Conservation (phyloP, 1,140 invertebrate species). For the Telenomus remus region DNA sequence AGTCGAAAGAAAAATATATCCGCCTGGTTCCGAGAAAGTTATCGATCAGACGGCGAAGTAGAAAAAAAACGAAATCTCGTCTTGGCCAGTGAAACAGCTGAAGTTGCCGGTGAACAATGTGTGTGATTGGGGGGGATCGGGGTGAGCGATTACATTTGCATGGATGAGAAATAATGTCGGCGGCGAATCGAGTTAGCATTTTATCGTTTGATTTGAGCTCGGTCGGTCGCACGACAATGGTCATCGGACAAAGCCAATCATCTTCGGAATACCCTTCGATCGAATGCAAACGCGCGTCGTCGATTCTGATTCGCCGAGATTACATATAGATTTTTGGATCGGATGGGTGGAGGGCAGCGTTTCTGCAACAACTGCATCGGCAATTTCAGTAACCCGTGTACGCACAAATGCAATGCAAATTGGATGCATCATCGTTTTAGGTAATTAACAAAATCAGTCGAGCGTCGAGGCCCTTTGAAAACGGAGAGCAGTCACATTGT, state of each 20-base stretch:
- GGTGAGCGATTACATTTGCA: constrained; percentile 69
- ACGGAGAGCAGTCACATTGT: no score
- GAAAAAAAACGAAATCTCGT: constrained; percentile 62
- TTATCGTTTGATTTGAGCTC: constrained; percentile 68
- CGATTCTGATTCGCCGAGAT: constrained; percentile 55
- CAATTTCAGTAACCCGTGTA: constrained; percentile 43
- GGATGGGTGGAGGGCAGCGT: constrained; percentile 15
- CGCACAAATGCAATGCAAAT: constrained; percentile 34
- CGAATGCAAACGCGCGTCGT: constrained; percentile 34
- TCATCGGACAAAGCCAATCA: constrained; percentile 70
- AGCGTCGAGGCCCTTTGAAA: constrained; percentile 5
- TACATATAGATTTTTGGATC: constrained; percentile 40
- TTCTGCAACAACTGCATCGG: constrained; percentile 36
- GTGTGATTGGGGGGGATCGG: constrained; percentile 73
- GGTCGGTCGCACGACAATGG: constrained; percentile 72
- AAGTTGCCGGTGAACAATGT: constrained; percentile 25
- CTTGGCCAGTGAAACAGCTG: constrained; percentile 64
- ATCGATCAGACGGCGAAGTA: constrained; percentile 19
- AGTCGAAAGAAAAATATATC: constrained; percentile 34
- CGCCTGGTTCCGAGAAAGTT: constrained; percentile 34
- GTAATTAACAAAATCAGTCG: constrained; percentile 49
- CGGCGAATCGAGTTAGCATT: constrained; percentile 72
- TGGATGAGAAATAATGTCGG: constrained; percentile 68
- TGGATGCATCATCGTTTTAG: constrained; percentile 53
- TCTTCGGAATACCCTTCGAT: constrained; percentile 70